Evolutionary conservation across 2,113 vertebrate genomes (phyloP).

Genomic region (Origma solitaria): DNA sequence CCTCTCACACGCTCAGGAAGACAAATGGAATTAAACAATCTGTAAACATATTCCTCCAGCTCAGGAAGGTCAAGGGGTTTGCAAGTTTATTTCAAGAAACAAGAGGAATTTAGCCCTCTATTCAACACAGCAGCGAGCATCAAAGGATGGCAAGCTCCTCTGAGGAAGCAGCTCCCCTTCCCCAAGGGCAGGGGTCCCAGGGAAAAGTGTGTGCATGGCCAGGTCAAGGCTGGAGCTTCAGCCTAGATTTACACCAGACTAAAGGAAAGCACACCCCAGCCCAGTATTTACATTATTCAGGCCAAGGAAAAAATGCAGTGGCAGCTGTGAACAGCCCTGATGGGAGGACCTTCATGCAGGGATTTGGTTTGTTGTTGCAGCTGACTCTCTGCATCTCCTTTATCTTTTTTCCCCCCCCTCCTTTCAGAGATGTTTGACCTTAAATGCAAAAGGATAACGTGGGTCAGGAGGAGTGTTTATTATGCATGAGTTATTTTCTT

Average conservation of each 20-base stretch:
- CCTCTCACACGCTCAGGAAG: not conserved
- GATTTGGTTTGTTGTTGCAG: conserved; percentile 36
- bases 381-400: conserved; percentile 25
- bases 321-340: conserved; percentile 28
- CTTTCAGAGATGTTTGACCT: conserved; percentile 23
- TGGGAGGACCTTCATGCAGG: not conserved
- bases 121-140: not conserved
- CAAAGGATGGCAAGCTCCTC: not conserved
- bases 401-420: not conserved
- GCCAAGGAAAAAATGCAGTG: not conserved
- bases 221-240: not conserved
- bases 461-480: conserved; percentile 23
- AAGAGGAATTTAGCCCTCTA: not conserved
- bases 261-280: not conserved
- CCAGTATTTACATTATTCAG: not conserved
- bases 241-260: not conserved
- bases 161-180: not conserved
- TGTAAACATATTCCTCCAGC: conserved; percentile 7
- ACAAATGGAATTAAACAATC: not conserved
- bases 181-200: not conserved
- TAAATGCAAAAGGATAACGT: conserved; percentile 29
- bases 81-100: conserved; percentile 29
- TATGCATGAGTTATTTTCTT: conserved; percentile 44
- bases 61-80: conserved; percentile 33
- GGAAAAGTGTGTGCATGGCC: not conserved